Base-by-base conservation (phyloP, 2,888 invertebrate species). In the Epirrhoe alternata region DNA sequence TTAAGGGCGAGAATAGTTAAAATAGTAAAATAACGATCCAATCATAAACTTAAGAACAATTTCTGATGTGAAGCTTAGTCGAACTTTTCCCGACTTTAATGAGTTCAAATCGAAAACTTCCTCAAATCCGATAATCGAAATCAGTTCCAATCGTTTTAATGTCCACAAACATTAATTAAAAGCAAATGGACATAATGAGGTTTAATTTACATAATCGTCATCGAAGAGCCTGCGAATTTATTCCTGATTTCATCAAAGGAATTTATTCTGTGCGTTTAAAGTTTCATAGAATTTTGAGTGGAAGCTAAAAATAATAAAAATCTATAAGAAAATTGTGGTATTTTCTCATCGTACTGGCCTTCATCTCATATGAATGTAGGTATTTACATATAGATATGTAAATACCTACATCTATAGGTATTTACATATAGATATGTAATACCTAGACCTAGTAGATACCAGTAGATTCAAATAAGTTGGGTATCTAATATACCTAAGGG, bases 141-240 rank as follows among this genome's bases (percentile, higher is more conserved):
- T 30, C 49, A 49, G 33, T 62, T 61, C 31, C 14, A 59, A 54
- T 54, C 38, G 24, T 50, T 66, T 47, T 24, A 57, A 60, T 49
- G 51, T 66, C 35, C 42, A 67, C 59, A 60, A 60, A 67, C 52
- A 57, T 64, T 61, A 57, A 64, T 64, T 61, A 61, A 68, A 64
- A 64, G 61, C 61, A 68, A 68, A 68, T 68, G 47, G 14, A 54
- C 61, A 54, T 61, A 68, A 64, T 60, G 47, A 52, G 63, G 38
- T 52, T 64, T n/a, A 38, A 61, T 57, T 66, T 49, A 47, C 52
- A 61, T 52, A 57, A 60, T 67, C 30, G 16, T 57, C 45, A 51
- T 52, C 51, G 53, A 57, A 49, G 42, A 53, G 53, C 35, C 45
- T 49, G 47, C 16, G 54, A 62, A 66, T 50, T 62, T 66, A 47